These are phyloP conservation scores for Choloepus didactylus DNA, from an alignment of 2,797 vertebrate genomes.

Conservation along the genomic window DNA sequence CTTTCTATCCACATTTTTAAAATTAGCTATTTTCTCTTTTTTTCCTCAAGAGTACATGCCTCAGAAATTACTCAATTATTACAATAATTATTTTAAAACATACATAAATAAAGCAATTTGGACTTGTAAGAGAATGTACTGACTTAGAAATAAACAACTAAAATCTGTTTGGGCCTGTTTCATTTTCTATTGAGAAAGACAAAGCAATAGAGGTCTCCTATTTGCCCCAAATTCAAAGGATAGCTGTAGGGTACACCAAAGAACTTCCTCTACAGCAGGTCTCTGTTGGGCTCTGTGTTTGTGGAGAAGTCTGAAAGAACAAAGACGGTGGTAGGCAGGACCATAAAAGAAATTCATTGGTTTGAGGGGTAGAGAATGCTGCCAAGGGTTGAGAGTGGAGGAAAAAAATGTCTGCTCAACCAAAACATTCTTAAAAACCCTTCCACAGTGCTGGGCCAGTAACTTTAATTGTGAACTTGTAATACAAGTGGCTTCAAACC, in stretches of 20 bases:
- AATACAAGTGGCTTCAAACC: background rate
- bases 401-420: background rate
- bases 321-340: background rate
- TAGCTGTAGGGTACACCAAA: background rate
- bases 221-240: background rate
- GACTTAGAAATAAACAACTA: background rate
- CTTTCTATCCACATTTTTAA: background rate
- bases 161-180: background rate
- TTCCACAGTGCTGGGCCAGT: background rate
- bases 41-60: background rate
- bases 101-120: background rate
- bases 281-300: background rate
- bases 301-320: background rate
- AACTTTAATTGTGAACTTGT: background rate
- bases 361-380: background rate
- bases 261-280: background rate
- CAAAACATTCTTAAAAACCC: background rate
- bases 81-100: background rate
- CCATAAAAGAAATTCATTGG: background rate
- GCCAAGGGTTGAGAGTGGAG: background rate
- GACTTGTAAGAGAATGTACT: background rate
- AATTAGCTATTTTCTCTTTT: background rate
- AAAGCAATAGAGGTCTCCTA: background rate
- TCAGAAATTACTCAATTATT: constrained; percentile 38
- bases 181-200: background rate